These are phyloP conservation scores for Anthoscopus minutus DNA, from an alignment of 2,113 vertebrate genomes.

Conservation along the genomic window DNA sequence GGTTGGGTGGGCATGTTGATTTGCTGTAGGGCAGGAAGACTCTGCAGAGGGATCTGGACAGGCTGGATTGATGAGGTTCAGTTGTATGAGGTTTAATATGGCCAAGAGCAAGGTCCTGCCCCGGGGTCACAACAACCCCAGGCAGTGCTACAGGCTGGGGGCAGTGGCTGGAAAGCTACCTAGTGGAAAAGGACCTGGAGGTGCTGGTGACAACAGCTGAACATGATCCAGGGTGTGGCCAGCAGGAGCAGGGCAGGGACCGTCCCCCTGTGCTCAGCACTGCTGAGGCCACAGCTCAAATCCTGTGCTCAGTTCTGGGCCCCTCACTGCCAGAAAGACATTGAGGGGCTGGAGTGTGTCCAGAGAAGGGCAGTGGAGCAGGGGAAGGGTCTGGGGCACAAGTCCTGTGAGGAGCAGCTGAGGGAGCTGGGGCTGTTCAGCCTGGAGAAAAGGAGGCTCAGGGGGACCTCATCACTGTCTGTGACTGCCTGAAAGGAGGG, in stretches of 20 bases:
- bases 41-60: background rate
- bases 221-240: background rate
- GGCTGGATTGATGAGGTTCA: background rate
- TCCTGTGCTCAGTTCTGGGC: background rate
- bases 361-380: background rate
- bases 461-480: rapidly evolving
- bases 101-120: background rate
- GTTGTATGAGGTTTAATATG: background rate
- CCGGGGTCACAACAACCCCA: background rate
- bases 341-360: background rate
- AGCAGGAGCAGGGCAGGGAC: background rate
- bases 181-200: background rate
- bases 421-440: background rate
- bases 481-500: rapidly evolving
- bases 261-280: background rate
- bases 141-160: rapidly evolving
- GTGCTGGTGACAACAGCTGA: background rate
- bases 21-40: background rate
- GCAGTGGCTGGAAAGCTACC: background rate
- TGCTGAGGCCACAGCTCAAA: background rate
- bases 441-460: background rate
- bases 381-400: background rate
- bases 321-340: background rate
- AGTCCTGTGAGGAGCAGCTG: background rate
- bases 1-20: background rate